Evolutionary conservation across 2,113 vertebrate species (phyloP).

Genomic region (Solea senegalensis): DNA sequence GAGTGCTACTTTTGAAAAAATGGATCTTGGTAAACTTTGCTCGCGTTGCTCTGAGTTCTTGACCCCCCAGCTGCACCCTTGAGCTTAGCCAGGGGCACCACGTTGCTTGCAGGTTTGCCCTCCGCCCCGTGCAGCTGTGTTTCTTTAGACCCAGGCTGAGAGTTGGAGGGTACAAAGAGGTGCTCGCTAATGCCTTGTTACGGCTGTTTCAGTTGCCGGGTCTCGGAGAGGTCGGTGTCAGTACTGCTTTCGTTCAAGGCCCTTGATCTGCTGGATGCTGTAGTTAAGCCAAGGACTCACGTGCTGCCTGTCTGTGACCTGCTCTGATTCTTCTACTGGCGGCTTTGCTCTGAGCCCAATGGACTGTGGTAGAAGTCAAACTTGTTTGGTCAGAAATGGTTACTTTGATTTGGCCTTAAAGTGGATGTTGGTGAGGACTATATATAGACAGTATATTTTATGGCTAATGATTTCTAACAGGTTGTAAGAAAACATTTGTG

Average conservation of each 20-base stretch:
- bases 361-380: constrained; percentile 48
- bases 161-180: constrained; percentile 68
- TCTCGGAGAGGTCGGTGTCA: constrained; percentile 84
- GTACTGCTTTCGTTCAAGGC: constrained; percentile 78
- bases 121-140: constrained; percentile 77
- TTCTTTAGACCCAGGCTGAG: constrained; percentile 69
- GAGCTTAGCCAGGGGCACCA: constrained; percentile 65
- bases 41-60: constrained; percentile 54
- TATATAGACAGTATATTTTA: not conserved
- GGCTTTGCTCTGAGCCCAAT: constrained; percentile 44
- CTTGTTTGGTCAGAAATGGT: constrained; percentile 54
- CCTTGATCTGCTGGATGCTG: constrained; percentile 79
- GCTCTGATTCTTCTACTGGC: constrained; percentile 54
- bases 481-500: constrained; percentile 5
- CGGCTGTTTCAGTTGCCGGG: constrained; percentile 80
- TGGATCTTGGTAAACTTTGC: constrained; percentile 36
- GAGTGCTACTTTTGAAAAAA: constrained; percentile 15
- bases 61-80: constrained; percentile 65
- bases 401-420: constrained; percentile 56
- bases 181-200: constrained; percentile 85
- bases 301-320: constrained; percentile 70
- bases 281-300: constrained; percentile 45
- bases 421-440: constrained; percentile 2
- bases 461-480: not conserved
- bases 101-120: constrained; percentile 63